Percentiles rank a stretch among this genome's conserved stretches.
phyloP scores from a whole-genome alignment of 2,797 vertebrate genomes.

The Poecilia gillii region DNA sequence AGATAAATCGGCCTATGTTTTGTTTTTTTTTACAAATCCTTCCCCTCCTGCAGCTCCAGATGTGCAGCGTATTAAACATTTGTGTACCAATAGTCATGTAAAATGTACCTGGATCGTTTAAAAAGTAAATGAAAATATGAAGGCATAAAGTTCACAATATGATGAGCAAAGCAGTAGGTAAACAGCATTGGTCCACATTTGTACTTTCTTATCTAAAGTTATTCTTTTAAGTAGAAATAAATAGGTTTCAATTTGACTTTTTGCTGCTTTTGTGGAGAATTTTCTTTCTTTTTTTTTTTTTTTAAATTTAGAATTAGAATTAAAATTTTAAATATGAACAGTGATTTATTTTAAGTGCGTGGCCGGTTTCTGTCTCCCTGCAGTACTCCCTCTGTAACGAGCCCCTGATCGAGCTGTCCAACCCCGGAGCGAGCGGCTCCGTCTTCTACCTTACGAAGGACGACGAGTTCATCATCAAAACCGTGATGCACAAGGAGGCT shows the following conservation, averaged over 20 bases:
- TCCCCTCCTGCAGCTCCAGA: background rate
- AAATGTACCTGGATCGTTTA: background rate
- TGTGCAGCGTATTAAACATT: background rate
- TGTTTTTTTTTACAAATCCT: background rate
- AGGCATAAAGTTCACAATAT: background rate
- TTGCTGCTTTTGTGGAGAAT: background rate
- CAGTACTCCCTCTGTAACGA: constrained; percentile 98
- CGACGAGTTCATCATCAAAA: constrained; percentile 99
- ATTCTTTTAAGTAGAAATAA: background rate
- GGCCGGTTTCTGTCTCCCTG: background rate
- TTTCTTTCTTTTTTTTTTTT: background rate
- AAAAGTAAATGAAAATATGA: background rate
- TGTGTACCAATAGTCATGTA: background rate
- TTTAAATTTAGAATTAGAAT: background rate
- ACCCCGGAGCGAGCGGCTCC: constrained; percentile 95
- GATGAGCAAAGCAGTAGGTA: background rate
- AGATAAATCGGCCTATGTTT: background rate
- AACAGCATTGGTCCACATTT: background rate
- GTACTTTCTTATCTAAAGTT: background rate
- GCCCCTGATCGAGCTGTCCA: constrained; percentile 95
- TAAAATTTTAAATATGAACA: background rate
- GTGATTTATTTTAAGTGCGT: background rate
- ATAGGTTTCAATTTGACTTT: background rate
- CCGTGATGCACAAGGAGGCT: constrained; percentile 98
- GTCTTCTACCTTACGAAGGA: constrained; percentile 97